Evolutionary conservation across 2,888 invertebrate species (phyloP).

Genomic region (Sclerodermus sp.): DNA sequence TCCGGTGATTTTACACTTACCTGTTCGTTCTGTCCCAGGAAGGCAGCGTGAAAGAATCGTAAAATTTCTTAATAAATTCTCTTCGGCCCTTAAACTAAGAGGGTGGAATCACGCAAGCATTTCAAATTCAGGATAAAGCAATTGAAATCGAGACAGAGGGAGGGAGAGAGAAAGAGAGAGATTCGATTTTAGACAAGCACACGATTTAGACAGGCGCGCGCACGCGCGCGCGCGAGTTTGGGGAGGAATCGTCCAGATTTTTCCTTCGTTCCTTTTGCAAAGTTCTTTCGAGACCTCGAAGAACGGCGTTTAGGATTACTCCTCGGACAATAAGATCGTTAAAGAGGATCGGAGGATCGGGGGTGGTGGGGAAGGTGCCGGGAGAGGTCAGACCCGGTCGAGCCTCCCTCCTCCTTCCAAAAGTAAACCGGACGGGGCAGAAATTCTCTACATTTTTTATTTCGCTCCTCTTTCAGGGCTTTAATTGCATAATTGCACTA

Average conservation of each 20-base stretch:
- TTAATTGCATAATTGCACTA: conserved; percentile 51
- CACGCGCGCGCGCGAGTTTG: too few relatives aligned
- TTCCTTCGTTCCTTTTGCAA: too few relatives aligned
- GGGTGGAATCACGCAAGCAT: too few relatives aligned
- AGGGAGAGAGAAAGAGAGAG: not conserved
- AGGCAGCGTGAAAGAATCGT: conserved; percentile 36
- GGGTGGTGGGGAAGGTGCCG: conserved; percentile 12
- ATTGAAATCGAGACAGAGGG: too few relatives aligned
- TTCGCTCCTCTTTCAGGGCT: conserved; percentile 32
- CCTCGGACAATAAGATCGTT: conserved; percentile 48
- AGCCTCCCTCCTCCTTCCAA: not conserved
- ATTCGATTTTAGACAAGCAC: too few relatives aligned
- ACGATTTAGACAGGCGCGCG: too few relatives aligned
- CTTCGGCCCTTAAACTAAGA: too few relatives aligned
- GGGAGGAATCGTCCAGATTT: too few relatives aligned
- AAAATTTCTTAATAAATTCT: too few relatives aligned
- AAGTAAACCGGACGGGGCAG: not conserved
- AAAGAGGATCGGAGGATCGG: conserved; percentile 22
- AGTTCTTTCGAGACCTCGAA: conserved; percentile 8
- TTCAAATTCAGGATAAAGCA: too few relatives aligned
- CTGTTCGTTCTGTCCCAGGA: conserved; percentile 43
- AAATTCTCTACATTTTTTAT: conserved; percentile 4
- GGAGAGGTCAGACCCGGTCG: conserved; percentile 1
- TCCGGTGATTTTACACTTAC: too few relatives aligned
- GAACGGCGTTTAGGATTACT: conserved; percentile 47